Evolutionary conservation across 2,113 vertebrate genomes (phyloP), one percentile per base, ranked within the genome.

Genomic region (Atrichornis clamosus): DNA sequence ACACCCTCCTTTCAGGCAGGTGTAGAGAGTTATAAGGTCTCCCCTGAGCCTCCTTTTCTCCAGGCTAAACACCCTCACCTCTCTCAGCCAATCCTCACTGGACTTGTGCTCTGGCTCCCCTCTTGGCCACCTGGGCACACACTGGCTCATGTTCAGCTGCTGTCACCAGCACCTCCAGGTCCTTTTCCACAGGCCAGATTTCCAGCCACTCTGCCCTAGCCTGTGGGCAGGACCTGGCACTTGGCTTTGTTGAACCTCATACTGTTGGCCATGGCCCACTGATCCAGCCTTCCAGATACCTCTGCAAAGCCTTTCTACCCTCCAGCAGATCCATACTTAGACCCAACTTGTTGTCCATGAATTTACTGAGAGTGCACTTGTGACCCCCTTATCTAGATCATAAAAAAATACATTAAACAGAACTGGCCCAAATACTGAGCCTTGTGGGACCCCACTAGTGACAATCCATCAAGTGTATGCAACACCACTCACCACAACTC

Each of bases 11-110:
- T 11, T 12, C 41, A 21, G 20, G 24, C 16, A 55, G 11, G 0
- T 56, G 7, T 22, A 4, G 15, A 12, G 30, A 55, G 11, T 1
- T 2, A 4, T 22, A 10, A 35, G 11, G 17, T 21, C 35, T 1
- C 3, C 14, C 21, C 58, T 41, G 32, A 49, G 17, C 42, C 13
- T 35, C 9, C 21, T 47, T 79, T 55, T 9, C 9, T 35, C 41
- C 49, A 41, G 24, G 19, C 3, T 72, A 21, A 63, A 63, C 30
- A 47, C 1, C 6, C 33, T 5, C 47, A 47, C 5, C 23, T 53
- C 8, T 49, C 16, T 63, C 37, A 60, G 15, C 33, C 1, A 2
- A 9, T 69, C 16, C 22, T n/a, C 17, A 44, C 3, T 24, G 16
- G 19, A 39, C 23, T 53, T 41, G 30, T 33, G 30, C n/a, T 70